These are phyloP conservation scores for Pocillopora grandis DNA, from an alignment of 92 coral and sea anemone genomes.

Conservation along the genomic window DNA sequence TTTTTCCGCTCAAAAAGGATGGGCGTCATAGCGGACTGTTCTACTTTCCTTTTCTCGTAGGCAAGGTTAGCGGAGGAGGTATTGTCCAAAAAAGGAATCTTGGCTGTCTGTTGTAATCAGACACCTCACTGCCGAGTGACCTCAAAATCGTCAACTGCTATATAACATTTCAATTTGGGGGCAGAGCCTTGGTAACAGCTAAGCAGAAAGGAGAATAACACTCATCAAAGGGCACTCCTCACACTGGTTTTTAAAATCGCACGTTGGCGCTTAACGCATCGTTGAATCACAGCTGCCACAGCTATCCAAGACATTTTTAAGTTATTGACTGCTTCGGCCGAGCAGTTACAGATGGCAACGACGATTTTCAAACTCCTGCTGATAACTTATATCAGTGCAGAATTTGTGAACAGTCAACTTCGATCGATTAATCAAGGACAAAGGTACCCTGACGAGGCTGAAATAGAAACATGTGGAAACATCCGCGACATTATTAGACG, in stretches of 20 bases:
- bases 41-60: no score
- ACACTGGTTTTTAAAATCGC: not conserved
- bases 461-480: conserved; percentile 78
- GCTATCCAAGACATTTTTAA: not conserved
- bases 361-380: conserved; percentile 31
- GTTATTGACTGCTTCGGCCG: not conserved
- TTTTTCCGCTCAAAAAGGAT: no score
- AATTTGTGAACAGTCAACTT: conserved; percentile 24
- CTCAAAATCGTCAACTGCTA: not conserved
- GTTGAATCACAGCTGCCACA: not conserved
- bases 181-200: conserved; percentile 28
- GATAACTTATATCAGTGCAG: conserved; percentile 10
- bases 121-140: not conserved
- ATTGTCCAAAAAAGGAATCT: conserved; percentile 10
- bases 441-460: conserved; percentile 64
- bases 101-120: not conserved
- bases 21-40: no score
- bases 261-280: not conserved
- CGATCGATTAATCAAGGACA: conserved; percentile 30
- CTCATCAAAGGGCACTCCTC: not conserved
- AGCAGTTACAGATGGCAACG: conserved; percentile 12
- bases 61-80: not conserved
- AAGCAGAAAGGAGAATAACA: not conserved
- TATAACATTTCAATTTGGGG: conserved; percentile 29
- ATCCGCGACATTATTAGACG: conserved; percentile 88